Conservation (phyloP, 2,797 vertebrate genomes). For the Notoglanidium macrostoma region DNA sequence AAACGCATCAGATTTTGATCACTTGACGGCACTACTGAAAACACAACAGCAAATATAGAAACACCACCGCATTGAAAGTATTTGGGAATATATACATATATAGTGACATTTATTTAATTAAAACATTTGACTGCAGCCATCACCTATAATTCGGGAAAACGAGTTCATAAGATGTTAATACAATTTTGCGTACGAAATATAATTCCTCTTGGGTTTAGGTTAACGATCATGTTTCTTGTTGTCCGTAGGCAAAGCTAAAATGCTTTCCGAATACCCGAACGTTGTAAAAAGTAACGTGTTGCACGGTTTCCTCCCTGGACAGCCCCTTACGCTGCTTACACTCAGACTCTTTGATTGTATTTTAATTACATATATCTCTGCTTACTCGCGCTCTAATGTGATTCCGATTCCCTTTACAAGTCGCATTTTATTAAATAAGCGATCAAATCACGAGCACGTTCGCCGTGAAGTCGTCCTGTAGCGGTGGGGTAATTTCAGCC, state of each 20-base stretch:
- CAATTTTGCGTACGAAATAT: background rate
- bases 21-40: no score
- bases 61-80: background rate
- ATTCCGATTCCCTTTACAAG: background rate
- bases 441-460: background rate
- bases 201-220: background rate
- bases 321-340: background rate
- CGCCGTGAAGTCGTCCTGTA: background rate
- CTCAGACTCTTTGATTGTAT: slow-evolving; percentile 6
- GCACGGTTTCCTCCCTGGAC: background rate
- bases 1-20: no score
- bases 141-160: background rate
- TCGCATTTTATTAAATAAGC: slow-evolving; percentile 18
- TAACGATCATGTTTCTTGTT: background rate
- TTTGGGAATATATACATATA: no score
- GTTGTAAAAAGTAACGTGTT: background rate
- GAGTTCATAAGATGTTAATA: background rate
- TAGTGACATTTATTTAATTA: background rate
- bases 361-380: slow-evolving; percentile 27
- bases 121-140: background rate
- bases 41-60: background rate
- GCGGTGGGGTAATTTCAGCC: background rate
- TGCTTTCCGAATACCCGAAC: background rate
- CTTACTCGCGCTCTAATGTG: slow-evolving; percentile 10
- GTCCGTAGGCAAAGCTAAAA: background rate